Evolutionary conservation across 2,888 invertebrate species (phyloP).

Genomic region (Cephus rjabovi): DNA sequence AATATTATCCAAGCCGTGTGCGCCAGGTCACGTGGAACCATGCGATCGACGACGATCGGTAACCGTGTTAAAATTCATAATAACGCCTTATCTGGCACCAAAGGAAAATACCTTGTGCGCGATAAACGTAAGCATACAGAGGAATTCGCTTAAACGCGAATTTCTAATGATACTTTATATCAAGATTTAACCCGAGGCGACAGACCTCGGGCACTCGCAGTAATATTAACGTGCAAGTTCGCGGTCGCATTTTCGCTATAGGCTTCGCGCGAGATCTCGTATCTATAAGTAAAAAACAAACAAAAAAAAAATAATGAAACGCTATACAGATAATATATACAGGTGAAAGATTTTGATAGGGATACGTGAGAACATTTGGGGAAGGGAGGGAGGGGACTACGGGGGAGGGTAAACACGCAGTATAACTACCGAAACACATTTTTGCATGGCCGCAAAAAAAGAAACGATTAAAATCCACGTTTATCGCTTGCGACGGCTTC

Average conservation of each 20-base stretch:
- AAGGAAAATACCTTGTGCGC: neutral
- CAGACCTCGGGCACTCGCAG: neutral
- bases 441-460: neutral
- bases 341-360: slow-evolving; percentile 6
- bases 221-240: neutral
- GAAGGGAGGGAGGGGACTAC: too few species aligned
- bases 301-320: neutral
- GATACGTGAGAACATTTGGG: neutral
- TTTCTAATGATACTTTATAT: neutral
- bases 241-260: neutral
- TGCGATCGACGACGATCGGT: neutral
- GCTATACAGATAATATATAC: slow-evolving; percentile 9
- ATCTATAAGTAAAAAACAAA: neutral
- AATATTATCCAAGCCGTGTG: neutral
- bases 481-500: slow-evolving; percentile 54
- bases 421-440: neutral
- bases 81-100: neutral
- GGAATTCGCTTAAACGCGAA: neutral
- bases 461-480: slow-evolving; percentile 10
- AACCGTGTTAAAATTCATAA: neutral
- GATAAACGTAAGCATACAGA: neutral
- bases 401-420: neutral
- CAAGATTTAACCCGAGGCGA: neutral
- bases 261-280: neutral
- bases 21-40: neutral